Base-by-base conservation (phyloP, 1,140 invertebrate genomes). In the Drosophila cardini region DNA sequence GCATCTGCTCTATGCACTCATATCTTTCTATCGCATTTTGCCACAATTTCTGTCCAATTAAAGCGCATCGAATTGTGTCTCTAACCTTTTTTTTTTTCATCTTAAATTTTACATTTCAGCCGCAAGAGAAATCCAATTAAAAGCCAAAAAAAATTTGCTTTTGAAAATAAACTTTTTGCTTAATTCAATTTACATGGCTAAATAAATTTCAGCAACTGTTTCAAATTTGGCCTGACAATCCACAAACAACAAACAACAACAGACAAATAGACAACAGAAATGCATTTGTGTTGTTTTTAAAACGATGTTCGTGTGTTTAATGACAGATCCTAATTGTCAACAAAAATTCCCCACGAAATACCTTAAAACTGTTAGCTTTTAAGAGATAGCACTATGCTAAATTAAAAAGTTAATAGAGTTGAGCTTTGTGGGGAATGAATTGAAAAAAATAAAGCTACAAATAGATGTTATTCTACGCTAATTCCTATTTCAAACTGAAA, bases 21-120 rank as follows among this genome's bases (percentile, higher is more conserved):
- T 52, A n/a, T 42, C 38, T 36, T 50, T 50, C 38, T 36, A 56
- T 50, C 26, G 48, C 58, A 72, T 74, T 57, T 76, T 72, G 78
- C 43, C 62, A 60, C 69, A 67, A 70, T 87, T 89, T 83, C 65
- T 78, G 74, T 72, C 80, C 84, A 87, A 89, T 89, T 89, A 89
- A 89, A 84, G 72, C 60, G 56, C 67, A 75, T 71, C 62, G 48
- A 72, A 65, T 72, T 55, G 40, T 62, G 40, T 62, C 58, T 62
- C 32, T 50, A 75, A 70, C 34, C 58, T 71, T 71, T 70, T 61
- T 56, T 56, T 26, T n/a, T 57, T 55, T 63, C 30, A 10, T 4
- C 45, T 21, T 11, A 18, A 11, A 18, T 52, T 52, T 16, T 9
- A 1, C 2, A 38, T 11, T 38, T 10, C 15, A 13, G 50, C 13